Conservation (phyloP, 2,113 vertebrate genomes). For the Ageneiosus marmoratus region DNA sequence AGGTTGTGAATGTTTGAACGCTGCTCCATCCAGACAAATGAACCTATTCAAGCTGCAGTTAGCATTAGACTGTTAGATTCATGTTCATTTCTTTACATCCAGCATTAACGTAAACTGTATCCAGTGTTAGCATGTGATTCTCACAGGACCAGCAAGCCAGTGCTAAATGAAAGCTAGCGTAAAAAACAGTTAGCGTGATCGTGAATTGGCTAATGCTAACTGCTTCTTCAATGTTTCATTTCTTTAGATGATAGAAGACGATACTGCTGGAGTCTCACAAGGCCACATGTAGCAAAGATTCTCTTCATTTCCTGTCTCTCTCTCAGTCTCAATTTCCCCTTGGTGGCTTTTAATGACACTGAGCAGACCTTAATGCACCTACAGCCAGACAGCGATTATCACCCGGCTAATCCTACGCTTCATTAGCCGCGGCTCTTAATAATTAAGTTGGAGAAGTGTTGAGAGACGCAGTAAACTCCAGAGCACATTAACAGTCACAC, state of each 20-base stretch:
- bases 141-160: too few species aligned
- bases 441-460: constrained; percentile 66
- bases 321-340: constrained; percentile 27
- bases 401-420: constrained; percentile 71
- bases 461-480: constrained; percentile 58
- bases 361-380: constrained; percentile 67
- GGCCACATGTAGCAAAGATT: constrained; percentile 1
- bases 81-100: too few species aligned
- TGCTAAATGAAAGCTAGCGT: neutral
- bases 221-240: neutral
- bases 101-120: too few species aligned
- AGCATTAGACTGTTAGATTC: too few species aligned
- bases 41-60: too few species aligned
- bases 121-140: too few species aligned
- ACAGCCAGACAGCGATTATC: constrained; percentile 68
- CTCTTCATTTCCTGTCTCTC: neutral
- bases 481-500: constrained; percentile 65
- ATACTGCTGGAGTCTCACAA: neutral
- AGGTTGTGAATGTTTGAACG: too few species aligned
- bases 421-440: constrained; percentile 66
- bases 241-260: neutral
- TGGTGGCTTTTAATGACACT: constrained; percentile 58
- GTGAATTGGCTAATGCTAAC: neutral
- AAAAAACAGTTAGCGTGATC: neutral
- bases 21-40: too few species aligned